Base-by-base conservation (phyloP, 2,113 vertebrate genomes). In the Pionites leucogaster region DNA sequence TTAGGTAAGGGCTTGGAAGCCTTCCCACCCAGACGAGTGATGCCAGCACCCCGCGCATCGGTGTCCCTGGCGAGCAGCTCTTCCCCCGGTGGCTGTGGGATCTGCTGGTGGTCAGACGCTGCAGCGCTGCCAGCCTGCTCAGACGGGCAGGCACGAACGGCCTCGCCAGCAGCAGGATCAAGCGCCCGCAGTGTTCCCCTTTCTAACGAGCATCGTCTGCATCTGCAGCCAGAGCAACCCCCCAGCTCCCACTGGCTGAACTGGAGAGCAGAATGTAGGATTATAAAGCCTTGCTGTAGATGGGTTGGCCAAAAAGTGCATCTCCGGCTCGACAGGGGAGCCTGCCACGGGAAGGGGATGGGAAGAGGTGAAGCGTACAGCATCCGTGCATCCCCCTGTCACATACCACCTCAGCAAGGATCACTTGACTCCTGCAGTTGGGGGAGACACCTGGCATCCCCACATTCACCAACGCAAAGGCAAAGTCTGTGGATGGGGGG, bases 1-100 rank as follows among this genome's bases (percentile, higher is more conserved):
- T 95, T 92, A 88, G 83, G 33, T 83, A 77, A 92, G 49, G 64
- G 50, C 42, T 96, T 83, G 91, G 92, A 78, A 86, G 25, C 42
- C 35, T 77, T 92, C 69, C 83, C 80, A 33, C 42, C 25, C 46
- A 8, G 46, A 31, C 23, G 46, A 93, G 53, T 0, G 0, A 23
- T 77, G 76, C 81, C 80, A 78, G 88, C 41, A 14, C 79, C 75
- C 82, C n/a, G 19, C 64, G 72, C 64, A 4, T 6, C 8, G 8
- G 19, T 3, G 11, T 49, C 80, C 63, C 67, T 33, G 17, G 5
- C 41, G 72, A 27, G 81, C 23, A 67, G 64, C 50, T 52, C 23
- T 33, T 76, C 29, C 44, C 55, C 1, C 15, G 15, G 59, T 2
- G 13, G 37, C 81, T 33, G 77, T 20, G 78, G 87, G 87, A 87